Conservation (phyloP, 2,113 vertebrate genomes). For the Chaenogobius annularis region DNA sequence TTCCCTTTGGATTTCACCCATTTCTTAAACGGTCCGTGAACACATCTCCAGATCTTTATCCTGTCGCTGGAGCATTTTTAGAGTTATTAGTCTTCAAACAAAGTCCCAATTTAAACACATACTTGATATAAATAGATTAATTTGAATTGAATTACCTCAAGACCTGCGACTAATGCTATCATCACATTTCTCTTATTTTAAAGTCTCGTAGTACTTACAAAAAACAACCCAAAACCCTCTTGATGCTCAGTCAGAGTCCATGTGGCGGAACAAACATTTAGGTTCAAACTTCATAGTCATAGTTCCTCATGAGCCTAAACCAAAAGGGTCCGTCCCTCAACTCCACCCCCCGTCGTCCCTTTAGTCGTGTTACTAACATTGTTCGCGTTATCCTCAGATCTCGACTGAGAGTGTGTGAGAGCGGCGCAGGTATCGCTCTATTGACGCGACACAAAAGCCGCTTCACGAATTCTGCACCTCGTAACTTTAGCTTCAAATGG, state of each 20-base stretch:
- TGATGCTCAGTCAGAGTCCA: neutral
- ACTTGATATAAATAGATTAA: too few relatives aligned
- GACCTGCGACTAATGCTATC: too few relatives aligned
- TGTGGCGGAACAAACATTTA: neutral
- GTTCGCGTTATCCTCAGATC: neutral
- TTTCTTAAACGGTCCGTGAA: too few relatives aligned
- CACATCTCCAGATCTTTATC: too few relatives aligned
- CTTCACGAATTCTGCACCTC: neutral
- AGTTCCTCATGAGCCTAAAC: neutral
- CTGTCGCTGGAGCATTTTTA: too few relatives aligned
- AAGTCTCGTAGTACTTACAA: neutral
- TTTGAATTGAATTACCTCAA: too few relatives aligned
- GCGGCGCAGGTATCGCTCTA: neutral
- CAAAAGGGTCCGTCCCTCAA: neutral
- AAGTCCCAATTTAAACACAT: too few relatives aligned
- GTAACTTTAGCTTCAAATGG: slow-evolving; percentile 12
- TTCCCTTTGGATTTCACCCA: too few relatives aligned
- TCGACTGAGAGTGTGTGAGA: neutral
- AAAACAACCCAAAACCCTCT: neutral
- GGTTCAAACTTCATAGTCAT: neutral
- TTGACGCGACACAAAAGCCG: neutral
- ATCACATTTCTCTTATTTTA: neutral
- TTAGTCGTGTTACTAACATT: neutral
- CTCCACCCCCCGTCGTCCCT: neutral
- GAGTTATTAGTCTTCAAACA: too few relatives aligned